Percentiles rank a stretch among this genome's conserved stretches.
Evolutionary conservation across 2,888 invertebrate species (phyloP).

Genomic region (Drosophila longiperda): DNA sequence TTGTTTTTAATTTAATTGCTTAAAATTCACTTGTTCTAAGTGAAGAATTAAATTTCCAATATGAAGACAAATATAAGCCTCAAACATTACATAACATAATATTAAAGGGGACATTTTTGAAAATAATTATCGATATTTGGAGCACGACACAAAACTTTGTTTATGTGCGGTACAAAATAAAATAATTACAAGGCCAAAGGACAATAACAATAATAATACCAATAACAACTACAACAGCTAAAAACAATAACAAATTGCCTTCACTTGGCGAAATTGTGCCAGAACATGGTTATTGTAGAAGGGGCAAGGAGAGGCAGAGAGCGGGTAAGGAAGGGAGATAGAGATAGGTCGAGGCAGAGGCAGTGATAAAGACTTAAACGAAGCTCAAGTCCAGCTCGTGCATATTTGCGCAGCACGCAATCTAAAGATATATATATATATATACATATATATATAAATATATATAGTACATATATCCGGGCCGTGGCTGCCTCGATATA

Average conservation of each 20-base stretch:
- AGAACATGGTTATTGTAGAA: slow-evolving; percentile 18
- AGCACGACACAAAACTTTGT: slow-evolving; percentile 19
- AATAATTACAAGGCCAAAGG: slow-evolving; percentile 21
- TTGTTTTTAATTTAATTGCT: neutral
- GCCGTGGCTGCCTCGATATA: slow-evolving; percentile 41
- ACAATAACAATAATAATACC: slow-evolving; percentile 25
- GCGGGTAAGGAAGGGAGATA: neutral
- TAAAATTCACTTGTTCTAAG: neutral
- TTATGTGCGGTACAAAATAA: slow-evolving; percentile 18
- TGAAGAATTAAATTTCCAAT: neutral
- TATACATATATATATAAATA: neutral
- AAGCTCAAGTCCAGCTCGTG: slow-evolving; percentile 13
- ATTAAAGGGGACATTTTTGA: slow-evolving; percentile 1
- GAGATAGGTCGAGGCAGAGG: neutral
- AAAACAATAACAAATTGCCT: slow-evolving; percentile 62
- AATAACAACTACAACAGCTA: slow-evolving; percentile 9
- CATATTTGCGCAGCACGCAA: slow-evolving; percentile 69
- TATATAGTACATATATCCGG: neutral
- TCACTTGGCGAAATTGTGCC: slow-evolving; percentile 63
- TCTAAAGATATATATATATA: neutral
- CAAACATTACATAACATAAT: neutral
- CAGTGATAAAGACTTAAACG: slow-evolving; percentile 27
- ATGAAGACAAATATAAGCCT: neutral
- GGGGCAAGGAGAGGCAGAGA: neutral
- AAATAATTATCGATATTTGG: slow-evolving; percentile 38